Evolutionary conservation across 2,888 invertebrate species (phyloP).

Genomic region (Amphipoea oculea): DNA sequence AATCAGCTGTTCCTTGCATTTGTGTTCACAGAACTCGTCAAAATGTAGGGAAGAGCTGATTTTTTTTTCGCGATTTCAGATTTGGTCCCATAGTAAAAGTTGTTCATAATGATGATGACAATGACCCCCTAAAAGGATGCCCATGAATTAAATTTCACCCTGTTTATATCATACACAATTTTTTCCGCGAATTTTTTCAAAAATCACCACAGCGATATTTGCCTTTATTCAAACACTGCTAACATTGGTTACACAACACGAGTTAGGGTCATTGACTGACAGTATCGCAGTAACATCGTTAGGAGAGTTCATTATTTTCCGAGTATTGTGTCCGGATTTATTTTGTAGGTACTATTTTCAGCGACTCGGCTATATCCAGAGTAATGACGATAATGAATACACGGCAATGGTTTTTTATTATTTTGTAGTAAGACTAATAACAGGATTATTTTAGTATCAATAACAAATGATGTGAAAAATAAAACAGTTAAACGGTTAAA

Average conservation of each 20-base stretch:
- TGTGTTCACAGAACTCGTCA: too few species aligned
- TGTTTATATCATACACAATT: neutral
- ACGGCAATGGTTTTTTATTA: neutral
- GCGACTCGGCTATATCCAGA: neutral
- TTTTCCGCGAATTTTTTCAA: neutral
- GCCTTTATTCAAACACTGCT: neutral
- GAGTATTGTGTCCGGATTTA: neutral
- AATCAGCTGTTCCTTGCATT: too few species aligned
- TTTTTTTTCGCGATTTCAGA: too few species aligned
- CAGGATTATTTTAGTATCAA: neutral
- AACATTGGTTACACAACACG: neutral
- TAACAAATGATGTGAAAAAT: neutral
- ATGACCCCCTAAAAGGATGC: too few species aligned
- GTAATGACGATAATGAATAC: neutral
- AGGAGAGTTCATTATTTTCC: constrained; percentile 12
- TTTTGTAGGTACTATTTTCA: constrained; percentile 11
- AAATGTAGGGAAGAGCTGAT: too few species aligned
- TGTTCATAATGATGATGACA: too few species aligned
- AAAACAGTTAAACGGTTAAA: neutral
- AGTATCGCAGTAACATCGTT: constrained; percentile 13
- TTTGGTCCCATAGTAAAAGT: too few species aligned
- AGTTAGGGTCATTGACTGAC: constrained; percentile 11
- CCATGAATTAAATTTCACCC: too few species aligned
- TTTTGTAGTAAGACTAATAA: neutral
- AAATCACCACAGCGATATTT: neutral